A percentile compares a stretch with the other conserved stretches of the same genome.
These are phyloP conservation scores for Semotilus atromaculatus DNA, from an alignment of 2,797 vertebrate genomes.

Conservation along the genomic window DNA sequence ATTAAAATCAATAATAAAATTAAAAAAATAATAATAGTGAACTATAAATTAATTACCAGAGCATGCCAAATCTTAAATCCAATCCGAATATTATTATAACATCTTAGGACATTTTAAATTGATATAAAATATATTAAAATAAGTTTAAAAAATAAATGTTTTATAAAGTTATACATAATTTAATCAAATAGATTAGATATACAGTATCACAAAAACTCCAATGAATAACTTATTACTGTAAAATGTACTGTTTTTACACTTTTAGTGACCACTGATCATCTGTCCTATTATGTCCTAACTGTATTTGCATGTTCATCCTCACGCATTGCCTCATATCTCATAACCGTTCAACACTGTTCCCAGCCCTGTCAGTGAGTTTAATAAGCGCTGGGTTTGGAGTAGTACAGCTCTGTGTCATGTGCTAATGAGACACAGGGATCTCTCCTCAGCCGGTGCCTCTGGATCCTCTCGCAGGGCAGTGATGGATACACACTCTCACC, in stretches of 20 bases:
- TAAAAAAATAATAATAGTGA: too few relatives aligned
- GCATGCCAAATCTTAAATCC: too few relatives aligned
- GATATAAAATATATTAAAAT: neutral
- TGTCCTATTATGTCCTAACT: neutral
- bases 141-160: neutral
- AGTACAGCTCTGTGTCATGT: neutral
- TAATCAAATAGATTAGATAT: neutral
- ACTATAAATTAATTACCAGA: too few relatives aligned
- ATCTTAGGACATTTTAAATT: neutral
- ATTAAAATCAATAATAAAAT: neutral
- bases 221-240: neutral
- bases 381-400: neutral
- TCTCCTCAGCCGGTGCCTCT: slow-evolving; percentile 5
- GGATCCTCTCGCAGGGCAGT: slow-evolving; percentile 17
- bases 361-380: neutral
- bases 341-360: neutral
- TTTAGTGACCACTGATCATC: neutral
- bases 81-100: neutral
- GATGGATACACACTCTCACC: slow-evolving; percentile 41
- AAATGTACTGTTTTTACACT: neutral
- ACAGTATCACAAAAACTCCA: neutral
- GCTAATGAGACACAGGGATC: slow-evolving; percentile 49
- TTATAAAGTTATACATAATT: neutral
- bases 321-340: too few relatives aligned
- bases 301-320: neutral